Evolutionary conservation across 2,888 invertebrate species (phyloP), one percentile per base, ranked within the genome.

Genomic region (Tachystola acroxantha): DNA sequence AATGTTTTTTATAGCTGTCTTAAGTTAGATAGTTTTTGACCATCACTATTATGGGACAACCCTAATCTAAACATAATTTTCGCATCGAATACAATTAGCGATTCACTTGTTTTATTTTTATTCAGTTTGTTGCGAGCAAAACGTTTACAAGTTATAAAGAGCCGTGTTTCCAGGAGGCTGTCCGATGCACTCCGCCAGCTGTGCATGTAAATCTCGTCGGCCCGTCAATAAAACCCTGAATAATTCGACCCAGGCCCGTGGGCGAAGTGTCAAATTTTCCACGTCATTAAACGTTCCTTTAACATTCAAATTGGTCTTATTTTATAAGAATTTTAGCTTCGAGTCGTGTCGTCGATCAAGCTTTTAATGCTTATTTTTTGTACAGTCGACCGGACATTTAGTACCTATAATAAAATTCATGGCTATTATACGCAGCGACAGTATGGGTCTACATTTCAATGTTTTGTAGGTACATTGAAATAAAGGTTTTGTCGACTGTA

Each of bases 201-300:
- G 51, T 36, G 43, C 43, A 42, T 46, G 51, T 62, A 55, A 61
- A 60, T 58, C 53, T 69, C 58, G 40, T 48, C 48, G 52, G 56
- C 58, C 68, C 68, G 64, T 71, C 74, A 71, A 74, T 74, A 77
- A 72, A 75, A 67, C 55, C 64, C 50, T 60, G 74, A 70, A 76
- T 76, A 79, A 79, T 75, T 73, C 63, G 60, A 45, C 46, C 41
- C 52, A 48, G 44, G 52, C 51, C 71, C 61, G 61, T 61, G 63
- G 72, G 68, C 67, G 59, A 70, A 71, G 77, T 79, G 81, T 79
- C 72, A 75, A 78, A 81, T 82, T 81, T 82, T 81, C 71, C 73
- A 74, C 66, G 52, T 70, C 77, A 79, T 82, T 79, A 75, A 70
- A 68, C 64, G 48, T 50, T 55, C 57, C 64, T 66, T 70, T 62